A percentile compares a stretch with the other conserved stretches of the same genome.
Conservation (phyloP, 2,113 vertebrate species). For the Podarcis raffonei region DNA sequence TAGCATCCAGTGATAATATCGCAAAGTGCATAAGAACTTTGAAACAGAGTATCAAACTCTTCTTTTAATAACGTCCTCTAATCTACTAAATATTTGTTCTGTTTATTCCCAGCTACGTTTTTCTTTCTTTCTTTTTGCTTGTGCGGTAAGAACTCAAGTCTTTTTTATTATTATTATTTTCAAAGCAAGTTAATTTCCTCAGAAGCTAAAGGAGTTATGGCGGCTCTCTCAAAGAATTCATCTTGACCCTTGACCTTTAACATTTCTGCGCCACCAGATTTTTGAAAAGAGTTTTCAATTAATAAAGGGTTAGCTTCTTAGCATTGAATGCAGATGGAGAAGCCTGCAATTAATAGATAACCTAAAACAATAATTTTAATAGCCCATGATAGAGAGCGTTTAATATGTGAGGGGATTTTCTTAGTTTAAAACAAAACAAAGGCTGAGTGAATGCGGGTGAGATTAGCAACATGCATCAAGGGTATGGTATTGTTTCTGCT, state of each 20-base stretch:
- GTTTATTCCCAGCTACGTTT: neutral
- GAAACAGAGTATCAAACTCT: constrained; percentile 2
- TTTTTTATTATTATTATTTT: neutral
- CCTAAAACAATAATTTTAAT: constrained; percentile 84
- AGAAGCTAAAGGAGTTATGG: constrained; percentile 47
- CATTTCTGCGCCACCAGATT: constrained; percentile 44
- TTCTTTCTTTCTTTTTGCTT: neutral
- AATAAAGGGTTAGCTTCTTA: constrained; percentile 52
- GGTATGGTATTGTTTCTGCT: constrained; percentile 73
- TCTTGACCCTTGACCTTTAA: constrained; percentile 63
- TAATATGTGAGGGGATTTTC: constrained; percentile 79
- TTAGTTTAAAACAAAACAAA: constrained; percentile 77
- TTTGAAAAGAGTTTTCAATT: constrained; percentile 52
- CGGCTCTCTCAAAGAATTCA: constrained; percentile 54
- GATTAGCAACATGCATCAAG: constrained; percentile 75
- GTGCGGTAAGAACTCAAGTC: neutral
- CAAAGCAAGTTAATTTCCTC: constrained; percentile 43
- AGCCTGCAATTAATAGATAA: constrained; percentile 82
- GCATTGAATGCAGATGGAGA: constrained; percentile 59
- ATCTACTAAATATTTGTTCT: constrained; percentile 1
- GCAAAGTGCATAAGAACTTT: neutral
- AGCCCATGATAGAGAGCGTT: constrained; percentile 75
- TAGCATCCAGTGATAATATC: neutral
- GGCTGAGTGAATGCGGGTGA: constrained; percentile 71
- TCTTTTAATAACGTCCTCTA: constrained; percentile 1